phyloP scores from a whole-genome alignment of 1,140 invertebrate genomes.

The Solenopsis invicta region DNA sequence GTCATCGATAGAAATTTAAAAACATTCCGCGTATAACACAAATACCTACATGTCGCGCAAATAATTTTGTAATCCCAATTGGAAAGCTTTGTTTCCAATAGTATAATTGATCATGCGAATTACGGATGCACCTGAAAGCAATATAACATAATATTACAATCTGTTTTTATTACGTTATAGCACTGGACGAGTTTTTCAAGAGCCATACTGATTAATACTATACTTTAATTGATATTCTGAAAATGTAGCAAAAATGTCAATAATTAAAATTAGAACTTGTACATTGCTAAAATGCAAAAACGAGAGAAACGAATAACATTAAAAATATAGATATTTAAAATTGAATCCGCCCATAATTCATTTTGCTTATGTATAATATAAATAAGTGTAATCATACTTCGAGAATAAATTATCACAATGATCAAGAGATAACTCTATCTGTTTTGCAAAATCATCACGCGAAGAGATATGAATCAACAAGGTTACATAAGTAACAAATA shows the following conservation, averaged over 20 bases:
- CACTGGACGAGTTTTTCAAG: background rate
- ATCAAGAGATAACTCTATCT: conserved; percentile 29
- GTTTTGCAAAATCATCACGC: conserved; percentile 10
- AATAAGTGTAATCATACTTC: background rate
- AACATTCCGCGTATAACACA: background rate
- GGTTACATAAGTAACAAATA: conserved; percentile 4
- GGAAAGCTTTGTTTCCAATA: conserved; percentile 89
- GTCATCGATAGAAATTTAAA: background rate
- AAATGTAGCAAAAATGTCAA: background rate
- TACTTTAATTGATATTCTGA: background rate
- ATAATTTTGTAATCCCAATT: conserved; percentile 88
- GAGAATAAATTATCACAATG: conserved; percentile 17
- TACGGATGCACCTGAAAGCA: conserved; percentile 88
- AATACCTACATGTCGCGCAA: conserved; percentile 86
- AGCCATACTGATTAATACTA: background rate
- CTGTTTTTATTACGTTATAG: background rate
- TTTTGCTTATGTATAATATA: background rate
- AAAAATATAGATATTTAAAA: background rate
- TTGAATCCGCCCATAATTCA: conserved; percentile 15
- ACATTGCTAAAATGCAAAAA: background rate
- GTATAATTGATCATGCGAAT: conserved; percentile 92
- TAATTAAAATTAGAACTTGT: background rate
- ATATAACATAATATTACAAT: background rate
- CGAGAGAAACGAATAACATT: background rate
- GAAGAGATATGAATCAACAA: conserved; percentile 18